Evolutionary conservation across 2,888 invertebrate species (phyloP), one percentile per base, ranked within the genome.

Genomic region (Neoitamus cyanurus): DNA sequence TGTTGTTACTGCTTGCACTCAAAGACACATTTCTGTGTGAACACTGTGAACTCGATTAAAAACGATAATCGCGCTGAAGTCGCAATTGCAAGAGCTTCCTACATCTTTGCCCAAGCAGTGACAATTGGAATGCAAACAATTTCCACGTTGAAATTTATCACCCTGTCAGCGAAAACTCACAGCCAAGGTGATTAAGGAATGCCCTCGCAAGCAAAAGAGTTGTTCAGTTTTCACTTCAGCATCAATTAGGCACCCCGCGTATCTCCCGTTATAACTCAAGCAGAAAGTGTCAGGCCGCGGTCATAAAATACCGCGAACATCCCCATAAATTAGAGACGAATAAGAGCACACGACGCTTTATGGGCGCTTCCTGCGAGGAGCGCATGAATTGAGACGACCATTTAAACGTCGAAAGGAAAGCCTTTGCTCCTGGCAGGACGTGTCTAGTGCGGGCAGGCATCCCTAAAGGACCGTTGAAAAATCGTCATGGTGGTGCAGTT

Each of bases 291-390:
- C 80, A 58, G 6, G 36, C 20, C 30, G 34, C 58, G 68, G 80
- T 68, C 80, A 80, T 80, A 80, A 80, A 80, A 80, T 80, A 34
- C 36, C 80, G 80, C 36, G 58, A 77, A 80, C 80, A 80, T 80
- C 58, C 80, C 34, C 80, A 34, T 80, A 80, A 80, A 80, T 80
- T 68, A 80, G 80, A 68, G 15, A 58, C 28, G 80, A 58, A 58
- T 80, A 80, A 58, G 58, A 80, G 80, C 46, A 34, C 58, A 68
- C 68, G 20, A 69, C 46, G 68, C 6, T 80, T 48, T 80, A 68
- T 80, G 31, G 78, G 20, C 68, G 34, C 30, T 80, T 58, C 34
- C 48, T 80, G 48, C 34, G 13, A 15, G 20, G 75, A 25, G 58
- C 80, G 25, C 11, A 30, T 34, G 13, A 80, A 68, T 80, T 80